phyloP scores from a whole-genome alignment of 2,113 vertebrate genomes.

The Menidia beryllina region DNA sequence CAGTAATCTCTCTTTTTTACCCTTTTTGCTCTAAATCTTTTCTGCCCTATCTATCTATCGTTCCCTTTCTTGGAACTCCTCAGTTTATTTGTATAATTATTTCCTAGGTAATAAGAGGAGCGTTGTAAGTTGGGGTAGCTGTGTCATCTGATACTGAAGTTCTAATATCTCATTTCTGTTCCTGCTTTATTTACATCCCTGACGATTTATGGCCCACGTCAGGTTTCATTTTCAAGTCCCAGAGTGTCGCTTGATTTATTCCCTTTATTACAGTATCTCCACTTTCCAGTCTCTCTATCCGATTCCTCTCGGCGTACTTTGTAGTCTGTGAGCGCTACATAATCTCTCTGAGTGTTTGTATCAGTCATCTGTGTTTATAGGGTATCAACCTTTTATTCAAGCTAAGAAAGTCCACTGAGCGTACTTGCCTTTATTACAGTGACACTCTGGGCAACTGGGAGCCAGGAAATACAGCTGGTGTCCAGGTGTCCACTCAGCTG shows the following conservation, averaged over 20 bases:
- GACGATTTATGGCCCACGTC: slow-evolving; percentile 61
- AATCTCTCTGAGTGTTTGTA: slow-evolving; percentile 64
- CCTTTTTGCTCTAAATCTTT: slow-evolving; percentile 36
- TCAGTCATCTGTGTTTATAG: slow-evolving; percentile 64
- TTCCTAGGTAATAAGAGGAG: slow-evolving; percentile 17
- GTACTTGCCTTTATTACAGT: slow-evolving; percentile 29
- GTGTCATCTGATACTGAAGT: slow-evolving; percentile 48
- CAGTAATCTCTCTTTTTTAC: slow-evolving; percentile 56
- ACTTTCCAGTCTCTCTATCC: slow-evolving; percentile 56
- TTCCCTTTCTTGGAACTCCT: slow-evolving; percentile 18
- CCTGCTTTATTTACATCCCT: slow-evolving; percentile 64
- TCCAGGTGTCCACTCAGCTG: neutral
- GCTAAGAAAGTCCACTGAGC: slow-evolving; percentile 45
- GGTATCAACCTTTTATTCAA: slow-evolving; percentile 55
- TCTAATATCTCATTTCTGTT: slow-evolving; percentile 60
- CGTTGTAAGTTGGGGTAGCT: slow-evolving; percentile 11
- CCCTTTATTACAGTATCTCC: slow-evolving; percentile 65
- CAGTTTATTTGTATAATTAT: slow-evolving; percentile 21
- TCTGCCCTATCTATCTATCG: slow-evolving; percentile 23
- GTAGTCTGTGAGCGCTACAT: slow-evolving; percentile 41
- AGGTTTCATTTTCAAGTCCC: slow-evolving; percentile 63
- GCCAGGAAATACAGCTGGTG: neutral
- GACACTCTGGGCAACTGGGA: slow-evolving; percentile 5
- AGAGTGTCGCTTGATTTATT: slow-evolving; percentile 66
- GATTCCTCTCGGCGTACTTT: slow-evolving; percentile 45